Evolutionary conservation across 1,140 invertebrate genomes (phyloP), one percentile per base, ranked within the genome.

Genomic region (Sminthurinus signatus): DNA sequence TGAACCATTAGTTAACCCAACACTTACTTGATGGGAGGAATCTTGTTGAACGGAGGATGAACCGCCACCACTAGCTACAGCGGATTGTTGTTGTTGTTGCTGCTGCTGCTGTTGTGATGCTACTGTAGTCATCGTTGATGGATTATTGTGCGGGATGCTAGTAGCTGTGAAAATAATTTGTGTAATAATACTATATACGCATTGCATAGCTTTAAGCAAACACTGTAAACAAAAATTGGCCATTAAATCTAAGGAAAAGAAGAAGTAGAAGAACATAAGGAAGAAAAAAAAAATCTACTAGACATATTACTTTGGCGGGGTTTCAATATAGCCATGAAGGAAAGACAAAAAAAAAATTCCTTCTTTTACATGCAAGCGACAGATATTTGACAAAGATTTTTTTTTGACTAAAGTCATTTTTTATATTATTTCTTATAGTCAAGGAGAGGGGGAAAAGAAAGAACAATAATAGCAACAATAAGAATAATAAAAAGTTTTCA

Each of bases 101-200:
- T n/a, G n/a, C n/a, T n/a, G n/a, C n/a, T n/a, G n/a, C n/a, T n/a
- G n/a, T n/a, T n/a, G n/a, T n/a, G n/a, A n/a, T n/a, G 43, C 29
- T 50, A 56, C 31, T 21, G 55, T 27, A 31, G 55, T 60, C 44
- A 27, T 44, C 44, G 29, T 46, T 25, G 67, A 44, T 48, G 56
- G 17, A 56, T 25, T 64, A 62, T 50, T 71, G 62, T 65, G 69
- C 64, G 64, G 67, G 62, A 68, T 67, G 62, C 64, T 68, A 71
- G 50, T 64, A 60, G 70, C 70, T 71, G 70, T 67, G 66, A 68
- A 70, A 70, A 71, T 68, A 71, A 71, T 51, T 65, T 42, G 67
- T 66, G 66, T 71, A 71, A 71, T 66, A 69, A 71, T 44, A 71
- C 66, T 68, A 71, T 56, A 31, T 29, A 19, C 54, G 59, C 64